Percentiles rank a stretch among this genome's conserved stretches.
phyloP scores from a whole-genome alignment of 2,888 invertebrate genomes.

The Ashinkailepas kermadecensis region DNA sequence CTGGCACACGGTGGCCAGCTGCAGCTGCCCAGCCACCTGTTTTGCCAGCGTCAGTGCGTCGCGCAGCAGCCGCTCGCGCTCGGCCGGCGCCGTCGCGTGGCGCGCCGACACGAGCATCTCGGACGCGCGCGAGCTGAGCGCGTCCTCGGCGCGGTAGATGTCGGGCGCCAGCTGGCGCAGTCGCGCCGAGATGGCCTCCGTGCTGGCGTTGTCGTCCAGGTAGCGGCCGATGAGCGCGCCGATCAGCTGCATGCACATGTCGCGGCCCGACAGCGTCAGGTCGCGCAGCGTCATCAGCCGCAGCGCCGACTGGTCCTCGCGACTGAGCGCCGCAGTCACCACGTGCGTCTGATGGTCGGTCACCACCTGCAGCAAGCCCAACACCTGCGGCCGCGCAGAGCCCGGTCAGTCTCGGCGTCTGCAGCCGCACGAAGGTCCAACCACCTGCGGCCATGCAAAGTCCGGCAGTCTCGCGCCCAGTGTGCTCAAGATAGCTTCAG shows the following conservation, averaged over 20 bases:
- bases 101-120: slow-evolving; percentile 79
- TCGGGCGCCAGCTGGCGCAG: slow-evolving; percentile 86
- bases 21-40: slow-evolving; percentile 23
- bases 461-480: no score
- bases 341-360: slow-evolving; percentile 45
- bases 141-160: slow-evolving; percentile 89
- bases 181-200: slow-evolving; percentile 79
- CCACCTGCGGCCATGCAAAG: no score
- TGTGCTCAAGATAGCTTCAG: no score
- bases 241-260: slow-evolving; percentile 65
- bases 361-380: slow-evolving; percentile 47
- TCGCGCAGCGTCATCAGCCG: slow-evolving; percentile 58
- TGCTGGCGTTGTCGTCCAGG: slow-evolving; percentile 88
- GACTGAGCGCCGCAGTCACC: slow-evolving; percentile 34
- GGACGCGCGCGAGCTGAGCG: slow-evolving; percentile 89
- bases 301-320: slow-evolving; percentile 54
- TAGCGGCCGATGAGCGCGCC: slow-evolving; percentile 83
- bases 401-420: no score
- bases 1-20: slow-evolving; percentile 4
- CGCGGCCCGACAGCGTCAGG: slow-evolving; percentile 67
- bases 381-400: slow-evolving; percentile 40
- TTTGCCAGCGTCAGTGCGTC: slow-evolving; percentile 57
- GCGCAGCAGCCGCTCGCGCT: slow-evolving; percentile 64
- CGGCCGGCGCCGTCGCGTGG: slow-evolving; percentile 58
- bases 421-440: no score